Base-by-base conservation (phyloP, 2,888 invertebrate species). In the Limnephilus auricula region DNA sequence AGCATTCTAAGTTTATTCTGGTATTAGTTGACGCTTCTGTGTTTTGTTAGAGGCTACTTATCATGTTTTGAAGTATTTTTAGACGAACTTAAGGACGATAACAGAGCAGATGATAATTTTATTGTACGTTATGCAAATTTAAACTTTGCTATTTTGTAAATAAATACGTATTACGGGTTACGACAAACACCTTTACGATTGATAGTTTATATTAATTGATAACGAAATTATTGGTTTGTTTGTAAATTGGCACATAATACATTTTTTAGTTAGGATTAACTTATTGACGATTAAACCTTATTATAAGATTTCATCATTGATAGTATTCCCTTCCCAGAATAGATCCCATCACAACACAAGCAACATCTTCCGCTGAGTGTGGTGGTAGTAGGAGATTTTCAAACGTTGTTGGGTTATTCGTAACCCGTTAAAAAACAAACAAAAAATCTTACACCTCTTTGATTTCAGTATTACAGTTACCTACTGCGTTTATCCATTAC, bases 141-240 rank as follows among this genome's bases (percentile, higher is more conserved):
- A 94, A 65, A 65, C 25, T 3, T 80, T 13, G 45, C 13, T 45
- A 25, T 65, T 65, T 65, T 65, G 65, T 65, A 65, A 65, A 65
- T 65, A 65, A n/a, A 65, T 65, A 45, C 45, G 45, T 45, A 9
- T 65, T 65, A 25, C 65, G 25, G 65, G 65, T 65, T 65, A 65
- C 25, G 65, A 5, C 5, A n/a, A 65, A 65, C 25, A 25, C n/a
- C 65, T 65, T 65, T n/a, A 65, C 65, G 65, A 6, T 25, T 65
- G 65, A 1, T 0, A 25, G 9, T 65, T 65, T 1, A 9, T 65
- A 1, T 9, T 65, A 65, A 25, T 65, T 25, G n/a, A n/a, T n/a
- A n/a, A 65, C 2, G 25, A 65, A 65, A 65, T 25, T n/a, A 65
- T 25, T 25, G 25, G 6, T 25, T 65, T 65, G n/a, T 65, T 65